Evolutionary conservation across 2,113 vertebrate genomes (phyloP).

Genomic region (Mustela lutreola): DNA sequence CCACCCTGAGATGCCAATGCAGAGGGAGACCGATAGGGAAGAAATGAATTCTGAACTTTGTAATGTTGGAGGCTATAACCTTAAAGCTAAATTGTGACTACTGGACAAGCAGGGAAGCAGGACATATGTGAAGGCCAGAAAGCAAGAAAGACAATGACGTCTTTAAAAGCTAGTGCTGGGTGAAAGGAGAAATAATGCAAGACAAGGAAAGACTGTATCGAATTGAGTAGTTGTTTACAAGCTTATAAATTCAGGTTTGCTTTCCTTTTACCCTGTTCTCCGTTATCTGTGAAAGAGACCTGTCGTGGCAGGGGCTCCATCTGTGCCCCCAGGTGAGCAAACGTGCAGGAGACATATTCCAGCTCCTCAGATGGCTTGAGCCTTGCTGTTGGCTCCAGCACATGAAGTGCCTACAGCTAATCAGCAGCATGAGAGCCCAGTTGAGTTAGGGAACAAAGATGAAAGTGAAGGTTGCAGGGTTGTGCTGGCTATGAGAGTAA

Average conservation of each 20-base stretch:
- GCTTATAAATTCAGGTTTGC: background rate
- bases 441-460: background rate
- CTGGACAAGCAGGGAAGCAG: background rate
- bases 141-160: background rate
- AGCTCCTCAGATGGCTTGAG: background rate
- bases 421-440: background rate
- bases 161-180: background rate
- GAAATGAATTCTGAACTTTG: background rate
- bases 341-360: background rate
- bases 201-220: background rate
- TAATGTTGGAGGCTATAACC: background rate
- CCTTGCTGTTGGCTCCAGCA: background rate
- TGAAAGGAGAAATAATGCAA: background rate
- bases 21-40: background rate
- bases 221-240: background rate
- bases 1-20: background rate
- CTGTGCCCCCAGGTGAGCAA: background rate
- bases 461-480: background rate
- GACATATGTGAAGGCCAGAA: background rate
- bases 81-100: background rate
- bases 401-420: background rate
- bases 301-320: background rate
- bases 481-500: background rate
- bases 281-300: background rate
- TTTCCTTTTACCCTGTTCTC: background rate